Percentiles rank a stretch among this genome's conserved stretches.
These are phyloP conservation scores for Drosophila kepulauana DNA, from an alignment of 1,140 invertebrate species.

Conservation along the genomic window DNA sequence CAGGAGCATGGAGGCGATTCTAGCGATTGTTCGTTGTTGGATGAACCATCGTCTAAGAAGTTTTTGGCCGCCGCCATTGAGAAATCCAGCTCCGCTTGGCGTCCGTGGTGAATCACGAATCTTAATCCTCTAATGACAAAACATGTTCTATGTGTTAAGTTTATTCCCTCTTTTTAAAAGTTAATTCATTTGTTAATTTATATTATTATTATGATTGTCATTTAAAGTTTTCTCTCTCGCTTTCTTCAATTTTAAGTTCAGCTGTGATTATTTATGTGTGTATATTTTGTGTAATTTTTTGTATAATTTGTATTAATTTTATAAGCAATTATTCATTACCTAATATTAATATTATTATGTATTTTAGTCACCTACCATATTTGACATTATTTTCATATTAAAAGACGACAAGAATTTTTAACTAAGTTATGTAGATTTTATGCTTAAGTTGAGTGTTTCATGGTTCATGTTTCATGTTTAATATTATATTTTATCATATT, in stretches of 20 bases:
- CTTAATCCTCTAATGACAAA: neutral
- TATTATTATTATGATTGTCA: slow-evolving; percentile 59
- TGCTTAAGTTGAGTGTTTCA: slow-evolving; percentile 43
- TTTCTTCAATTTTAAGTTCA: slow-evolving; percentile 79
- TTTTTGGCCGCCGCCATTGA: slow-evolving; percentile 67
- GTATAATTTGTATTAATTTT: slow-evolving; percentile 41
- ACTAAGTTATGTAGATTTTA: slow-evolving; percentile 78
- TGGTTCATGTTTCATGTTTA: slow-evolving; percentile 54
- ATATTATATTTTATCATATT: slow-evolving; percentile 29
- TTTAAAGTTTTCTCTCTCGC: slow-evolving; percentile 50
- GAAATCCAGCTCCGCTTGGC: slow-evolving; percentile 59
- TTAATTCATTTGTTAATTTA: slow-evolving; percentile 68
- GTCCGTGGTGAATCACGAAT: slow-evolving; percentile 55
- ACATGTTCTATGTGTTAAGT: slow-evolving; percentile 61
- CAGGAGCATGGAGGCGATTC: slow-evolving; percentile 61
- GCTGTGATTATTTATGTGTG: slow-evolving; percentile 76
- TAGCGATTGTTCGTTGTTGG: slow-evolving; percentile 74
- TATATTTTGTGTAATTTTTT: slow-evolving; percentile 75
- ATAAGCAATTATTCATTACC: slow-evolving; percentile 46
- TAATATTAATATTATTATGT: slow-evolving; percentile 49
- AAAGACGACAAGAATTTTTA: slow-evolving; percentile 22
- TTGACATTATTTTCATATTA: slow-evolving; percentile 32
- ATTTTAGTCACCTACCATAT: slow-evolving; percentile 48
- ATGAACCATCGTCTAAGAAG: slow-evolving; percentile 71
- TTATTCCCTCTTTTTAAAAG: slow-evolving; percentile 27